phyloP scores from a whole-genome alignment of 2,113 vertebrate genomes.

The Silurus meridionalis region DNA sequence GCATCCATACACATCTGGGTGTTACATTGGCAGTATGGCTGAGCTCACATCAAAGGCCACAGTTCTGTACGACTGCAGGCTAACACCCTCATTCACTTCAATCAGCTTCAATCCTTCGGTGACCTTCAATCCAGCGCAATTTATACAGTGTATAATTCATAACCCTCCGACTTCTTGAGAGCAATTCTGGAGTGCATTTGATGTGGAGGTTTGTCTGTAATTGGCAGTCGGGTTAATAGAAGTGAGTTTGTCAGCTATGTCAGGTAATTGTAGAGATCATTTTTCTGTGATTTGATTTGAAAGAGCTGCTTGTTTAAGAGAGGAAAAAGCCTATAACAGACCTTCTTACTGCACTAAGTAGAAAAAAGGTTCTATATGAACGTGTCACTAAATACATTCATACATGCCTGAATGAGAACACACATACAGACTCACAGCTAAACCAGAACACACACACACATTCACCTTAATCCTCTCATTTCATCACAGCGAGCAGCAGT shows the following conservation, averaged over 20 bases:
- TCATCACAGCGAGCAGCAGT: constrained; percentile 54
- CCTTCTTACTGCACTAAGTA: background rate
- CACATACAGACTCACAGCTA: background rate
- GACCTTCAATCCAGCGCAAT: constrained; percentile 46
- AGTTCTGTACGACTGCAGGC: constrained; percentile 45
- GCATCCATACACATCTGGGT: constrained; percentile 39
- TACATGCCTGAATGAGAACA: constrained; percentile 1
- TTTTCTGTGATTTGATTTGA: constrained; percentile 43
- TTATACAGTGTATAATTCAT: constrained; percentile 50
- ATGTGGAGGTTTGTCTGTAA: constrained; percentile 20
- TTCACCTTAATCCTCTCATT: constrained; percentile 52
- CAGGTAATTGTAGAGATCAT: constrained; percentile 38
- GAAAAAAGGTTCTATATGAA: constrained; percentile 14
- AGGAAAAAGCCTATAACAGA: constrained; percentile 34
- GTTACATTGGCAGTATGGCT: constrained; percentile 46
- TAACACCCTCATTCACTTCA: constrained; percentile 50
- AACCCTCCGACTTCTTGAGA: constrained; percentile 28
- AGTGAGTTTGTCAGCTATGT: constrained; percentile 41
- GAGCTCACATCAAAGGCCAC: constrained; percentile 52
- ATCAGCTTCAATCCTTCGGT: constrained; percentile 50
- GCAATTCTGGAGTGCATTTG: constrained; percentile 25
- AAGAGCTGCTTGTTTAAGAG: constrained; percentile 44
- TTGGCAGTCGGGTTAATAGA: constrained; percentile 21
- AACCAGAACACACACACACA: constrained; percentile 22
- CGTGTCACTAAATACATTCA: constrained; percentile 28